phyloP scores from a whole-genome alignment of 2,888 invertebrate genomes.

The Coelinius sp. region DNA sequence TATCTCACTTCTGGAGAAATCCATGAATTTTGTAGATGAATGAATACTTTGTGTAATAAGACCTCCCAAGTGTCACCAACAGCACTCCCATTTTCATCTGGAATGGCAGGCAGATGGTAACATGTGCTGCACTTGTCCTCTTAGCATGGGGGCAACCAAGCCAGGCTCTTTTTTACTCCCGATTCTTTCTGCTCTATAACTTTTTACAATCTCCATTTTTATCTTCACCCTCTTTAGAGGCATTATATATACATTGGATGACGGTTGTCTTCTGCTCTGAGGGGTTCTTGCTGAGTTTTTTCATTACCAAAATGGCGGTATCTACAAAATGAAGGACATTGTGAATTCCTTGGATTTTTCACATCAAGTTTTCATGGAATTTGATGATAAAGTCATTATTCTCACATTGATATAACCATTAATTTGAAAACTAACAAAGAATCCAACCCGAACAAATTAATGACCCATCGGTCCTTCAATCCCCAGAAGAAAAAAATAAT shows the following conservation, averaged over 20 bases:
- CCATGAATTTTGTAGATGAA: no score
- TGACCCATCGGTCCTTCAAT: background rate
- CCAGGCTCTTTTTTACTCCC: slow-evolving; percentile 48
- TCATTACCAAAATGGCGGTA: no score
- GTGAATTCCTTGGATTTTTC: no score
- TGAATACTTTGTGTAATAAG: slow-evolving; percentile 24
- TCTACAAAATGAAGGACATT: no score
- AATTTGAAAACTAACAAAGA: background rate
- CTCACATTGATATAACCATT: no score
- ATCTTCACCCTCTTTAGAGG: slow-evolving; percentile 34
- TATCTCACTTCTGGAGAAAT: no score
- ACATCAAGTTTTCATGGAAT: no score
- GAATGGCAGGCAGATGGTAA: slow-evolving; percentile 28
- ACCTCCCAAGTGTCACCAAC: slow-evolving; percentile 30
- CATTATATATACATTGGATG: background rate
- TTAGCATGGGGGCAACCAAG: slow-evolving; percentile 60
- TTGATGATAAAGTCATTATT: no score
- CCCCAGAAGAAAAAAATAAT: slow-evolving; percentile 25
- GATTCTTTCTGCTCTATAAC: slow-evolving; percentile 39
- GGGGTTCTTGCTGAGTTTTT: background rate
- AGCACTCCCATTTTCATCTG: slow-evolving; percentile 24
- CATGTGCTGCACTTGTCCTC: slow-evolving; percentile 58
- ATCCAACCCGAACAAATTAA: slow-evolving; percentile 6
- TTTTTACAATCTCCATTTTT: slow-evolving; percentile 25
- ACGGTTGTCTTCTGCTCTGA: slow-evolving; percentile 8